phyloP scores from a whole-genome alignment of 2,113 vertebrate genomes.

The Nanger granti region DNA sequence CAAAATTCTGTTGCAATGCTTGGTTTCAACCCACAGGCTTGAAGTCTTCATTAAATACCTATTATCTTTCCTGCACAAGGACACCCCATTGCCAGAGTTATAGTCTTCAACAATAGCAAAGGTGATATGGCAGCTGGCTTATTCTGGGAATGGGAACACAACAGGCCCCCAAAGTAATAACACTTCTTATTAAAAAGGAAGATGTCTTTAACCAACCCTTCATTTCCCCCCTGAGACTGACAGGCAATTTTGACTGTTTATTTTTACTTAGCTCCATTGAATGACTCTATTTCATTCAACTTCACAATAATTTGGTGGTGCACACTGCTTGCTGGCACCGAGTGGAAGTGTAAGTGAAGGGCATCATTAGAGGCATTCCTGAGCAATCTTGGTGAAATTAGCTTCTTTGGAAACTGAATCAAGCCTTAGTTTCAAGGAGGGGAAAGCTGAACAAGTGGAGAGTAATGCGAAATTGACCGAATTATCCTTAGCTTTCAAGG shows the following conservation, averaged over 20 bases:
- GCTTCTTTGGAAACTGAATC: constrained; percentile 59
- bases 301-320: constrained; percentile 45
- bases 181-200: constrained; percentile 72
- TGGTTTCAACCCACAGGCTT: background rate
- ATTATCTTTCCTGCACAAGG: background rate
- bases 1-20: background rate
- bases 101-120: background rate
- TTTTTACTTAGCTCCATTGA: constrained; percentile 66
- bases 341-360: constrained; percentile 34
- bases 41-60: background rate
- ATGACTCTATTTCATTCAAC: constrained; percentile 62
- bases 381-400: constrained; percentile 35
- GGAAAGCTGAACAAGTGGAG: background rate
- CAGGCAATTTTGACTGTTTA: constrained; percentile 71
- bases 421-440: constrained; percentile 28
- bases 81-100: background rate
- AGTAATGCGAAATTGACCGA: constrained; percentile 10
- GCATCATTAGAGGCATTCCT: constrained; percentile 35
- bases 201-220: constrained; percentile 65
- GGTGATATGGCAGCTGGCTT: background rate
- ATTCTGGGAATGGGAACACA: constrained; percentile 28
- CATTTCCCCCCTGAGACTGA: constrained; percentile 58
- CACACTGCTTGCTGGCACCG: background rate
- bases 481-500: constrained; percentile 25
- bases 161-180: constrained; percentile 59